Evolutionary conservation across 2,113 vertebrate genomes (phyloP), one percentile per base, ranked within the genome.

Genomic region (Nesoenas mayeri): DNA sequence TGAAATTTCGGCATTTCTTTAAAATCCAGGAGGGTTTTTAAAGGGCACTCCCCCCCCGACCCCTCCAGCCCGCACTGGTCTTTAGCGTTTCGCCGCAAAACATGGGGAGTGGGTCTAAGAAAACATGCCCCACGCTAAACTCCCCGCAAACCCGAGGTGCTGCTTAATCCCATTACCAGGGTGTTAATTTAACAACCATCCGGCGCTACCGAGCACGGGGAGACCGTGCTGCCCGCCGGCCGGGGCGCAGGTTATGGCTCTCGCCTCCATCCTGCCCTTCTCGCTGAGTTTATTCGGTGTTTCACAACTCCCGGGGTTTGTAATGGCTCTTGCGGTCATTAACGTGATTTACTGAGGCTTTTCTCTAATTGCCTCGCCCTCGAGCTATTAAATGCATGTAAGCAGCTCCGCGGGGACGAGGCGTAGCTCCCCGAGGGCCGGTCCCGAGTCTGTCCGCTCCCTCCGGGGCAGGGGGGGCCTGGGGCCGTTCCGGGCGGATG

Each of bases 271-370:
- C 42, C 90, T 15, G 81, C 71, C 74, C 88, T 72, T 50, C 82
- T 72, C 28, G 19, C 58, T 3, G 79, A 5, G 50, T 93, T 91
- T 77, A 20, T 47, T 90, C 79, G 29, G 66, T 22, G 51, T 88
- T 93, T 90, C 95, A 56, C 85, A 77, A 62, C 88, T 64, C 58
- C 58, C 47, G 75, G 85, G 53, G 92, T 75, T 85, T 78, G 79
- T 77, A 95, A 90, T 93, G 88, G 74, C 67, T 95, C 88, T 95
- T 96, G 92, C 56, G 90, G 94, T 96, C 95, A 94, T 95, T 95
- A 95, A 94, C 60, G 85, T 96, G 95, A 96, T 97, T 96, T 97
- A 93, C 82, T 57, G 95, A 90, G 88, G 67, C 85, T 97, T 93
- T 94, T 36, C 64, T 93, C 88, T 95, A 97, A 96, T 96, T 96